Evolutionary conservation across 2,888 invertebrate species (phyloP), one percentile per base, ranked within the genome.

Genomic region (Drosophila crucigera): DNA sequence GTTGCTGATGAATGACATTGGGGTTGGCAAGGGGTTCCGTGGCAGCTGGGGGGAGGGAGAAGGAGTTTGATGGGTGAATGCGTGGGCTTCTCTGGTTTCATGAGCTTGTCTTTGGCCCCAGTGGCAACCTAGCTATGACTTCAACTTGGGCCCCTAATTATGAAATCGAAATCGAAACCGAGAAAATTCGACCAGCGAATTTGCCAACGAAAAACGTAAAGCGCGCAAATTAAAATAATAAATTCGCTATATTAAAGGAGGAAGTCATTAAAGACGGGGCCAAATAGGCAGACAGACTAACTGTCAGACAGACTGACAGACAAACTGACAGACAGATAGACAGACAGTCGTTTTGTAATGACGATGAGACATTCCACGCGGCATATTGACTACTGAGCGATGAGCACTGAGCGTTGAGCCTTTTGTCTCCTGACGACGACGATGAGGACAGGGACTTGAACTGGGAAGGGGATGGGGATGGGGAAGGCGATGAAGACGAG

Each of bases 171-270:
- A 88, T 85, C 89, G 83, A 83, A 53, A 60, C 47, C 19, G 47
- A 87, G 76, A 64, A 64, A 63, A 50, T 71, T 75, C 56, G 66
- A 50, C 11, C 49, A 50, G 56, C 66, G 71, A 78, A 79, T 61
- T 74, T 70, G 49, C 56, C 41, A 11, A 10, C 41, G 52, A 68
- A 63, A 78, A 78, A 59, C 79, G 73, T 72, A 89, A 78, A 82
- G 81, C 73, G 77, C 81, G 87, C 84, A 89, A 87, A 87, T 87
- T 87, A 88, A 89, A 87, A 87, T 89, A 89, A 87, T 90, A 87
- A 90, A 88, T 88, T 85, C 62, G 72, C 76, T 70, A 82, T 88
- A 85, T 87, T 88, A 80, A 88, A 85, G 73, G 76, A 73, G 83
- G 77, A 83, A 78, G 76, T 87, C 89, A 76, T 87, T 87, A 83